Conservation (phyloP, 2,888 invertebrate genomes). For the Malthinus flaveolus region DNA sequence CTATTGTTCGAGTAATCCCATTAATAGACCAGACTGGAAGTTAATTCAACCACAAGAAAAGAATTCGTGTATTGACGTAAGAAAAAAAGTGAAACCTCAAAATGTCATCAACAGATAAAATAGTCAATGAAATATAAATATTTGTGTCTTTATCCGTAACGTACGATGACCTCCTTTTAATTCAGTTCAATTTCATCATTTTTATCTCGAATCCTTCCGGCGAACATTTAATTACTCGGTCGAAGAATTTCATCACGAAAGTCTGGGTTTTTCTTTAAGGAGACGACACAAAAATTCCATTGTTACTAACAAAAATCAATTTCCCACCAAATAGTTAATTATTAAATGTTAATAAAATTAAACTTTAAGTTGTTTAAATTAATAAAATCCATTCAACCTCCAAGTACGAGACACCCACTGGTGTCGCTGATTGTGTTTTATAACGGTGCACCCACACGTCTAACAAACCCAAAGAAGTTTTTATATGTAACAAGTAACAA, state of each 20-base stretch:
- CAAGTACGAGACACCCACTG: background rate
- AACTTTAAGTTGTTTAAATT: background rate
- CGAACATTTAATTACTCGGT: background rate
- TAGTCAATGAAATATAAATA: conserved; percentile 6
- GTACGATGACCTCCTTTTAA: conserved; percentile 15
- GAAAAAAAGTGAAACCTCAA: conserved; percentile 1
- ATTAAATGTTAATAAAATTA: no score
- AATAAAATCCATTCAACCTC: background rate
- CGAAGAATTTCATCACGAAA: background rate
- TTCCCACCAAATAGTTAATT: no score
- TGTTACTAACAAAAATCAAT: no score
- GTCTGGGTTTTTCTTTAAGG: no score
- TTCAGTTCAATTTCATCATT: conserved; percentile 17
- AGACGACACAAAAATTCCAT: no score
- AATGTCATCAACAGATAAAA: conserved; percentile 5
- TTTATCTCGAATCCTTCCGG: conserved; percentile 18
- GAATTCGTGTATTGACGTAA: background rate
- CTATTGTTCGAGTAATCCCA: no score
- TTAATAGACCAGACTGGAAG: no score
- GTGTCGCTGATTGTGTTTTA: conserved; percentile 2
- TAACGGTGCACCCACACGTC: background rate
- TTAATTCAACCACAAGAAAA: no score
- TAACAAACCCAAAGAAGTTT: conserved; percentile 1
- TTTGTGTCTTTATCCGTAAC: conserved; percentile 11
- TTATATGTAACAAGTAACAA: conserved; percentile 1